Conservation (phyloP, 2,113 vertebrate species). For the Morone chrysops region DNA sequence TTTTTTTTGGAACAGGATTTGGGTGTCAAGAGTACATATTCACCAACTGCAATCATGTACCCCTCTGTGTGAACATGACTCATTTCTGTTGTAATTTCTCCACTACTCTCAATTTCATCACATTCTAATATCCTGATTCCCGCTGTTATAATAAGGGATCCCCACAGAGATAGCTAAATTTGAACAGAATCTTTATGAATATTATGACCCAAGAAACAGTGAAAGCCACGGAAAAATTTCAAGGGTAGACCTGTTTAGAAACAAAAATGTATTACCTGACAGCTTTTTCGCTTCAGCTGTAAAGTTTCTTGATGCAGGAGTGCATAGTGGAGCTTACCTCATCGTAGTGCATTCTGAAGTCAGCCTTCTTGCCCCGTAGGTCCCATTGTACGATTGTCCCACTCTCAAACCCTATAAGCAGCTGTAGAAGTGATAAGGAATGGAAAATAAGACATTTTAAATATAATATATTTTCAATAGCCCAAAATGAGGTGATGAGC, state of each 20-base stretch:
- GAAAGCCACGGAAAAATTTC: background rate
- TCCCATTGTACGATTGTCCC: constrained; percentile 98
- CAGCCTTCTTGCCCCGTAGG: constrained; percentile 92
- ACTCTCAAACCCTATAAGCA: constrained; percentile 97
- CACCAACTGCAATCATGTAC: background rate
- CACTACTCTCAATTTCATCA: background rate
- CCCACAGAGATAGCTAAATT: background rate
- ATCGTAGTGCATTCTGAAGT: constrained; percentile 97
- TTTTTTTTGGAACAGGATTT: no score
- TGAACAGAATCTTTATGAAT: background rate
- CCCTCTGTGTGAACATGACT: background rate
- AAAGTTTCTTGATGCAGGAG: background rate
- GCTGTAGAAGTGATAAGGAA: constrained; percentile 75
- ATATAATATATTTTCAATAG: constrained; percentile 2
- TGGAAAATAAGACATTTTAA: background rate
- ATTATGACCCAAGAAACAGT: background rate
- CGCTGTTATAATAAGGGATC: constrained; percentile 1
- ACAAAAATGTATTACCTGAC: background rate
- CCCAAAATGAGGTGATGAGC: constrained; percentile 5
- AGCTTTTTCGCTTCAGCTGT: background rate
- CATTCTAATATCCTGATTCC: background rate
- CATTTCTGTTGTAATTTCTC: constrained; percentile 8
- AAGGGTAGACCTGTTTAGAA: background rate
- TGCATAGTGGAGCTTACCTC: constrained; percentile 86
- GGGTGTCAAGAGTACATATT: background rate